Evolutionary conservation across 2,888 invertebrate species (phyloP).

Genomic region (Heliconius erato): DNA sequence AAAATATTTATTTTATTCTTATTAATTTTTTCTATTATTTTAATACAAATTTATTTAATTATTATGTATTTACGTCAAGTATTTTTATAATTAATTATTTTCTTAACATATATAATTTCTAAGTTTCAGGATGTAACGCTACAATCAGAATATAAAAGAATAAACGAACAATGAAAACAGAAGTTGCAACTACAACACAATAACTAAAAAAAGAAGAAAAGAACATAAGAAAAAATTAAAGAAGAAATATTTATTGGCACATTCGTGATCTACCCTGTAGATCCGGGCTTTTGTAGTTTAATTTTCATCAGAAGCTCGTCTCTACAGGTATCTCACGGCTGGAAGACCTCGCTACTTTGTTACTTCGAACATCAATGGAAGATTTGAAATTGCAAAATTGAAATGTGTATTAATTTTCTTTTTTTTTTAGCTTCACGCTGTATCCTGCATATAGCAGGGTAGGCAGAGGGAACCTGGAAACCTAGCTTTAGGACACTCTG

Average conservation of each 20-base stretch:
- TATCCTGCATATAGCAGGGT: too few relatives aligned
- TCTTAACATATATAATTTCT: constrained; percentile 14
- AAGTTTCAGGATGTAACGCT: constrained; percentile 38
- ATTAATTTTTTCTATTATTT: too few relatives aligned
- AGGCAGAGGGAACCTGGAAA: too few relatives aligned
- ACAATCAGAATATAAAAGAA: not conserved
- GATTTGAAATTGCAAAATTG: constrained; percentile 3
- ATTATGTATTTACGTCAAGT: not conserved
- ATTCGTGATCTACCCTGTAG: constrained; percentile 99
- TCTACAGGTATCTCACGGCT: constrained; percentile 99
- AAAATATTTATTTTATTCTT: too few relatives aligned
- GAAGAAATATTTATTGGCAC: constrained; percentile 86
- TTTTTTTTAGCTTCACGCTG: too few relatives aligned
- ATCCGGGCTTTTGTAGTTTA: constrained; percentile 99
- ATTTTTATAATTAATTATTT: not conserved
- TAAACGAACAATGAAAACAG: not conserved
- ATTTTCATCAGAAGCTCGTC: constrained; percentile 98
- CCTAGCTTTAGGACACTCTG: too few relatives aligned
- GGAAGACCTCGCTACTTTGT: constrained; percentile 91
- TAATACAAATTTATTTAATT: not conserved
- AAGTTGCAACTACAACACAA: not conserved
- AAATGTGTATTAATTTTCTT: too few relatives aligned
- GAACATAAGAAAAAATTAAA: constrained; percentile 38
- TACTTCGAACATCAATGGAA: constrained; percentile 43
- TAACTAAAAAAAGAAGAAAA: constrained; percentile 3